A percentile compares a stretch with the other conserved stretches of the same genome.
Conservation (phyloP, 2,113 vertebrate species). For the Ptilorrhoa leucosticta region DNA sequence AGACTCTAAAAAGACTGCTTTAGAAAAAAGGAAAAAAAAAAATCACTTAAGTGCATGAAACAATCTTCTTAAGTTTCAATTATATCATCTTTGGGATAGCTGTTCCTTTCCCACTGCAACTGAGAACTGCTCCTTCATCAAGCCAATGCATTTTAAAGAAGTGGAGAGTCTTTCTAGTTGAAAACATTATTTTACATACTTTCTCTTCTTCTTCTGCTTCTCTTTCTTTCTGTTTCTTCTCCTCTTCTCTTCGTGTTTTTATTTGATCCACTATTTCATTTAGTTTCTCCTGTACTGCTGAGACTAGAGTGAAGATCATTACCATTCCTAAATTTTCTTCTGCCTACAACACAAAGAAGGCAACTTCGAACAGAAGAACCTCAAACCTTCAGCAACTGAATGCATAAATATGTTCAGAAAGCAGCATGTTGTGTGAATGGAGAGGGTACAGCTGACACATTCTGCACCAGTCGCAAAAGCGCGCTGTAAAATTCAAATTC, state of each 20-base stretch:
- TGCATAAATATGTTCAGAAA: not conserved
- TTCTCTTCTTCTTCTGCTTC: constrained; percentile 97
- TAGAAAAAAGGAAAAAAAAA: not conserved
- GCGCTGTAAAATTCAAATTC: not conserved
- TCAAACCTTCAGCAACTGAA: not conserved
- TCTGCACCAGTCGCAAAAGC: not conserved
- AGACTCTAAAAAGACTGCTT: not conserved
- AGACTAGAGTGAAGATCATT: constrained; percentile 97
- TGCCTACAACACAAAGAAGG: constrained; percentile 71
- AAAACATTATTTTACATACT: constrained; percentile 68
- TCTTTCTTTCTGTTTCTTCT: constrained; percentile 83
- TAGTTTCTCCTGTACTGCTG: constrained; percentile 94
- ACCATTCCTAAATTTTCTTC: constrained; percentile 97
- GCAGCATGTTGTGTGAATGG: not conserved
- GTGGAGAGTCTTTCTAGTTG: not conserved
- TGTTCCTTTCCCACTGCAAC: not conserved
- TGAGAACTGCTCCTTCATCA: not conserved
- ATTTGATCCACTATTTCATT: constrained; percentile 95
- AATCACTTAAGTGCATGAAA: not conserved
- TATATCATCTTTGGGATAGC: not conserved
- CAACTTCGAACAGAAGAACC: not conserved
- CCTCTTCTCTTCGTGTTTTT: constrained; percentile 90
- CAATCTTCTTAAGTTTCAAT: not conserved
- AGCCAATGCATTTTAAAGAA: not conserved
- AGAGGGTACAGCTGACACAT: not conserved